Evolutionary conservation across 2,888 invertebrate genomes (phyloP).

Genomic region (Drosophila mimetica): DNA sequence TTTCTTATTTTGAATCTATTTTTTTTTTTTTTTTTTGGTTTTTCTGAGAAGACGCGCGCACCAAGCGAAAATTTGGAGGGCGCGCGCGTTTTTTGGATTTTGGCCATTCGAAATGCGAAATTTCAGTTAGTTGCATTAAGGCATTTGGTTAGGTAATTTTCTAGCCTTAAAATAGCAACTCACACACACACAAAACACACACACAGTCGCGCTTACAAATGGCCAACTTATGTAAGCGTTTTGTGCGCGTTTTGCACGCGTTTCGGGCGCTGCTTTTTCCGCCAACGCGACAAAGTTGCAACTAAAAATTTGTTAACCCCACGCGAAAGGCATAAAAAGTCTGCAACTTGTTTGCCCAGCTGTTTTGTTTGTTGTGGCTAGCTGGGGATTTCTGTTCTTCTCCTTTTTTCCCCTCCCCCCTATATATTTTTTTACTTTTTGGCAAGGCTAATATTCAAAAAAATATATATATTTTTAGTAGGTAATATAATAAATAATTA

Average conservation of each 20-base stretch:
- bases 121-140: slow-evolving; percentile 28
- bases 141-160: slow-evolving; percentile 38
- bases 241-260: slow-evolving; percentile 66
- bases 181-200: slow-evolving; percentile 13
- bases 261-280: slow-evolving; percentile 29
- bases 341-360: slow-evolving; percentile 24
- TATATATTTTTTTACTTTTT: neutral
- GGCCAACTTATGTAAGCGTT: slow-evolving; percentile 68
- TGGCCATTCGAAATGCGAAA: neutral
- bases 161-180: slow-evolving; percentile 33
- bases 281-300: slow-evolving; percentile 12
- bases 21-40: neutral
- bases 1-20: neutral
- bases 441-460: neutral
- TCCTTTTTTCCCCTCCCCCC: neutral
- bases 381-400: no score
- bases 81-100: slow-evolving; percentile 16
- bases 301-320: slow-evolving; percentile 12
- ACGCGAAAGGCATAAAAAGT: neutral
- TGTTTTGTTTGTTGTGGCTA: slow-evolving; percentile 30
- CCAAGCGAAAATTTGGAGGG: slow-evolving; percentile 9
- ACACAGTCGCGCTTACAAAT: slow-evolving; percentile 39
- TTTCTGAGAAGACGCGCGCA: slow-evolving; percentile 68
- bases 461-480: no score
- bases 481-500: neutral